These are phyloP conservation scores for Acanthosoma haemorrhoidale DNA, from an alignment of 2,888 invertebrate species.

Conservation along the genomic window DNA sequence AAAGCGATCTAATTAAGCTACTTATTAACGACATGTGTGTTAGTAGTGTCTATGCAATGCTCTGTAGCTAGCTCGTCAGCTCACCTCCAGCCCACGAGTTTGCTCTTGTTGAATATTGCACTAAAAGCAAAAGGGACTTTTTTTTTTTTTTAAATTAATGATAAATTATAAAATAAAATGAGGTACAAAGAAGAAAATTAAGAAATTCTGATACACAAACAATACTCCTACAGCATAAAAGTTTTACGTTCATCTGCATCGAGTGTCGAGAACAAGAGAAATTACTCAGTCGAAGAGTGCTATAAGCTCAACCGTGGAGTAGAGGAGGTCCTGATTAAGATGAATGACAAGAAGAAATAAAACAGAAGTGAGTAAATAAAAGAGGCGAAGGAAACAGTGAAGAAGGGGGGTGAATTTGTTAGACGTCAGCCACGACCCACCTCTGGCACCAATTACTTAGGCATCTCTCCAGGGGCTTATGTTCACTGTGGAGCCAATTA, in stretches of 20 bases:
- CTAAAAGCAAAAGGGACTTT: too few relatives aligned
- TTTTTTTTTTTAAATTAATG: too few relatives aligned
- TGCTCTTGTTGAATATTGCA: too few relatives aligned
- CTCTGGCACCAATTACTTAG: slow-evolving; percentile 9
- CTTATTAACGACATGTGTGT: too few relatives aligned
- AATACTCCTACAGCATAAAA: neutral
- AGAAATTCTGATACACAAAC: too few relatives aligned
- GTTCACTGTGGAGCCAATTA: neutral
- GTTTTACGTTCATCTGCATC: neutral
- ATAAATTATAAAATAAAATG: too few relatives aligned
- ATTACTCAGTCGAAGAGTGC: neutral
- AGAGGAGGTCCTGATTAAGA: neutral
- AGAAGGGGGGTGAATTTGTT: slow-evolving; percentile 4
- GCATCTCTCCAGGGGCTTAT: too few relatives aligned
- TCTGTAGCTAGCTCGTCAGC: too few relatives aligned
- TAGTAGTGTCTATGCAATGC: too few relatives aligned
- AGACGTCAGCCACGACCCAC: neutral
- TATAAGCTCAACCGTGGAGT: neutral
- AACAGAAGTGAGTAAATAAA: neutral
- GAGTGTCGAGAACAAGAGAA: neutral
- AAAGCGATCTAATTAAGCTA: too few relatives aligned
- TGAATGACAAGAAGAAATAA: slow-evolving; percentile 4
- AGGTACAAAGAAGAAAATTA: too few relatives aligned
- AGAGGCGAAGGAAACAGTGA: neutral
- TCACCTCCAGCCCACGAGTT: too few relatives aligned